These are phyloP conservation scores for Etheostoma perlongum DNA, from an alignment of 2,797 vertebrate genomes.

Conservation along the genomic window DNA sequence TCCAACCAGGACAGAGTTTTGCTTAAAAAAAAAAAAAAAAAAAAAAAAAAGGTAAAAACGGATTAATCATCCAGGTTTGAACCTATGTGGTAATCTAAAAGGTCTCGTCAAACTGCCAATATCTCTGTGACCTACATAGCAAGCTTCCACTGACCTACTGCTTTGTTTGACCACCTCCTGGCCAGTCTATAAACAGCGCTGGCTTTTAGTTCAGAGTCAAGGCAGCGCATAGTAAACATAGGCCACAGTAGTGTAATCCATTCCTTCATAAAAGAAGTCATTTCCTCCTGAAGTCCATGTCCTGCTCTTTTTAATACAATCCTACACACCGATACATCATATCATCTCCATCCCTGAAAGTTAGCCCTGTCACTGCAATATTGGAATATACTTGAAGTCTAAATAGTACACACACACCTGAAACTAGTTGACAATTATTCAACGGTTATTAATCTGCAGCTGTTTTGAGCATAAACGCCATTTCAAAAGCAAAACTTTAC, in stretches of 20 bases:
- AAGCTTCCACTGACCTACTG: conserved; percentile 53
- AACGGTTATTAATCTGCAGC: background rate
- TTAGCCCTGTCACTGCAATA: too few relatives aligned
- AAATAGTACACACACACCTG: background rate
- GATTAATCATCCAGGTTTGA: background rate
- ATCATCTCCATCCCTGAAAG: background rate
- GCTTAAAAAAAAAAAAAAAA: background rate
- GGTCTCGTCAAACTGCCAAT: background rate
- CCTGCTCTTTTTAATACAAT: background rate
- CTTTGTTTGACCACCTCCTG: conserved; percentile 71
- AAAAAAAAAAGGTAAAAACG: background rate
- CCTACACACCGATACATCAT: background rate
- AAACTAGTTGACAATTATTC: background rate
- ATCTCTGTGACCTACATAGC: conserved; percentile 60
- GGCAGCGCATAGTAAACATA: conserved; percentile 68
- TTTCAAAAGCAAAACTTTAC: background rate
- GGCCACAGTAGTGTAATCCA: conserved; percentile 45
- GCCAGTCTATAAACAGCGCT: conserved; percentile 63
- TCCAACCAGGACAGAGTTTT: background rate
- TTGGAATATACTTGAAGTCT: background rate
- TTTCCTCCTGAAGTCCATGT: conserved; percentile 37
- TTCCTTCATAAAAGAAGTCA: conserved; percentile 46
- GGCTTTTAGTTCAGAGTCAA: conserved; percentile 55
- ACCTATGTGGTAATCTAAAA: background rate
- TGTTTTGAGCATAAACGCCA: background rate